Base-by-base conservation (phyloP, 2,113 vertebrate genomes). In the Salminus brasiliensis region DNA sequence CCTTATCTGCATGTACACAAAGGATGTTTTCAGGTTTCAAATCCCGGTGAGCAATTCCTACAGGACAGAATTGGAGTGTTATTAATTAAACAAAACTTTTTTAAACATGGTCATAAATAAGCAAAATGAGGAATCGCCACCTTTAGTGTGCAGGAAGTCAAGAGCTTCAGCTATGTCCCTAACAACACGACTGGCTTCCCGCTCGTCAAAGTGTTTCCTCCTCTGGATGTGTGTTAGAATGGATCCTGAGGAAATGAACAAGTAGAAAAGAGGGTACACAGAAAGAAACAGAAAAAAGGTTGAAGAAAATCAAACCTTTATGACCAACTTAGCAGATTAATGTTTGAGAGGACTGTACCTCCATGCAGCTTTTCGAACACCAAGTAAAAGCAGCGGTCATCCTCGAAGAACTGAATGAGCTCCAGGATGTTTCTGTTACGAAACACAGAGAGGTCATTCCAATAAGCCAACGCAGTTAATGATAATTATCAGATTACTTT, bases 281-380 rank as follows among this genome's bases (percentile, higher is more conserved):
- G 52, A 57, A 11, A 65, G 10, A 34, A 57, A 49, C 18, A 74
- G 36, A 67, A 67, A 45, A 32, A 18, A 39, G 1, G 13, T 18
- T 21, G 23, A 66, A 32, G 32, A 11, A 62, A 32, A 30, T n/a
- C 16, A 68, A 3, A 8, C 10, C 2, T 52, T 67, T 34, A 21
- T 12, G 9, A 27, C 49, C 12, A 60, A 53, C 43, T 53, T 15
- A 2, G 15, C 7, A 12, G 1, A 41, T 1, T 4, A 3, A 34
- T 57, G 55, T 21, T 29, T 15, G 9, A 39, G 7, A 74, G n/a
- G 39, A 3, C 16, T 36, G 29, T 93, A 98, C 97, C 97, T 93
- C 97, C 97, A 88, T 90, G 89, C 29, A 99, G 89, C 91, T 99
- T 99, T 93, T 99, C 97, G 92, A 99, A 99, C 77, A 98, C 97